Conservation (phyloP, 2,888 invertebrate genomes). For the Galeruca laticollis region DNA sequence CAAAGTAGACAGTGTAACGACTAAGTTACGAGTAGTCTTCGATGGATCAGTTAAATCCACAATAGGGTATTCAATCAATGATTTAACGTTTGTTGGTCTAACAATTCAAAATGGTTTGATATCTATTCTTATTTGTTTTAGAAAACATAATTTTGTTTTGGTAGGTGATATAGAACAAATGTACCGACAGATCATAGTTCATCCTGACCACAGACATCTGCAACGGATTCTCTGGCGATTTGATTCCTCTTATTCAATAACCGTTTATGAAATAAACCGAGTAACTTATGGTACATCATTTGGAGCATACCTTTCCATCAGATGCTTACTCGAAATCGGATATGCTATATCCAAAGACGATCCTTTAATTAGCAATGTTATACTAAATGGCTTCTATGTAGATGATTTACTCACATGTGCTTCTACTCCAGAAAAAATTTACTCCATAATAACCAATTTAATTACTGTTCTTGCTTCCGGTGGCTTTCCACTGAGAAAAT, state of each 20-base stretch:
- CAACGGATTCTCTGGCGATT: conserved; percentile 45
- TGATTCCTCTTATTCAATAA: too few species aligned
- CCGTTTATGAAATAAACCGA: too few species aligned
- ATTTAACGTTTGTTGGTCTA: conserved; percentile 35
- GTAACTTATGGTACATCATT: too few species aligned
- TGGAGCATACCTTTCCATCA: conserved; percentile 41
- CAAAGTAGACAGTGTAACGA: too few species aligned
- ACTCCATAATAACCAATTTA: neutral
- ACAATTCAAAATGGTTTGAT: conserved; percentile 42
- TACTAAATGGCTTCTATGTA: conserved; percentile 45
- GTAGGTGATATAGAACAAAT: conserved; percentile 46
- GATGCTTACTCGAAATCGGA: too few species aligned
- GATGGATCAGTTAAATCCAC: too few species aligned
- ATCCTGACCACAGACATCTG: conserved; percentile 30
- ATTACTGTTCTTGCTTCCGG: too few species aligned
- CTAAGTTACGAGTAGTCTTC: too few species aligned
- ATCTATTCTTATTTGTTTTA: conserved; percentile 32
- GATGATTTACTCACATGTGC: conserved; percentile 46
- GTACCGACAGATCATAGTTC: conserved; percentile 42
- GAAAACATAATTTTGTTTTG: conserved; percentile 43
- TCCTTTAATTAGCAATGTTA: conserved; percentile 36
- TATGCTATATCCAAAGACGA: conserved; percentile 23
- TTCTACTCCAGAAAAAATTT: neutral
- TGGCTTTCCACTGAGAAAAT: too few species aligned
- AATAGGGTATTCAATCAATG: conserved; percentile 39